Base-by-base conservation (phyloP, 2,888 invertebrate genomes). In the Siphonodentalium dalli region DNA sequence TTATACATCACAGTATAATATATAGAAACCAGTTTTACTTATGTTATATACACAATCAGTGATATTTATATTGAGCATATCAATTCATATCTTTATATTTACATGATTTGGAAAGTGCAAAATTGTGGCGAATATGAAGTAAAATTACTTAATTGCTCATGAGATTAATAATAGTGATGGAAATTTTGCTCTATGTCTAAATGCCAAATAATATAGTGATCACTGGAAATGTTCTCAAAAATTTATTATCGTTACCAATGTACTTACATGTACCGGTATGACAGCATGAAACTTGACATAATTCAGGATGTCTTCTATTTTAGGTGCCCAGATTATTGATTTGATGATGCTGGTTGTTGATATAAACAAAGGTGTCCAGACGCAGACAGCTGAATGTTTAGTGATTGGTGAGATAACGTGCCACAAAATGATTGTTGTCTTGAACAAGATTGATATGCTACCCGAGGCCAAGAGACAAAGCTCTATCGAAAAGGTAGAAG, bases 351-450 rank as follows among this genome's bases (percentile, higher is more conserved):
- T 90, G 23, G 88, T 90, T 6, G 82, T 90, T 52, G 89, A 90
- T 75, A 84, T 87, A 2, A 86, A 85, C 2, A 89, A 89, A 78
- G 90, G 90, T 9, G 85, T 90, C 65, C 89, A 90, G 80, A 88
- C 89, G 0, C 90, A 90, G 81, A 89, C 90, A 0, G 89, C 88
- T 0, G 90, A 90, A 75, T 90, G 90, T 71, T 82, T 90, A 1
- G 85, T 90, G 2, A 86, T 90, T 59, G 89, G 88, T 18, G 88
- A 89, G 71, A 85, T 89, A 39, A 84, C 87, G 1, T 85, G 86
- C 61, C 77, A 83, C 35, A 84, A 85, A 58, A 85, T 89, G 80
- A 80, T 90, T 54, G 85, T 90, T 8, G 88, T 88, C 1, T 79
- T 90, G 2, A 90, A 90, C 72, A 90, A 90, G 82, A 83, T 87